phyloP scores from a whole-genome alignment of 2,113 vertebrate species.

The Neopipo cinnamomea region DNA sequence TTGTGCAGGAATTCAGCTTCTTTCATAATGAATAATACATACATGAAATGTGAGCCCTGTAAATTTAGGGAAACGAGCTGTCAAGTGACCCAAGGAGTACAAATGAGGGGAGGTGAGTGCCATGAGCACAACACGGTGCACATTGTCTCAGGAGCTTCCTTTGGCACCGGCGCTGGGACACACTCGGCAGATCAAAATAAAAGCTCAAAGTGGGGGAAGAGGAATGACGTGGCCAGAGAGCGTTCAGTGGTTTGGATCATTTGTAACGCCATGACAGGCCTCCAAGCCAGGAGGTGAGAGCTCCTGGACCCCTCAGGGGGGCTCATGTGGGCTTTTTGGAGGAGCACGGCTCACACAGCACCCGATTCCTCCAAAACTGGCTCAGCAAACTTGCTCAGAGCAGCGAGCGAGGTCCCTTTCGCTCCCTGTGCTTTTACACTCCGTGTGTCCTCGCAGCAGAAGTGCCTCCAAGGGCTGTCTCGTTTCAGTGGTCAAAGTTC shows the following conservation, averaged over 20 bases:
- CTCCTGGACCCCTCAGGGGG: background rate
- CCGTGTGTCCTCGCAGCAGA: accelerated
- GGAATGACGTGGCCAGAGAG: background rate
- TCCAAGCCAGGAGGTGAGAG: background rate
- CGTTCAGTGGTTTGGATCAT: background rate
- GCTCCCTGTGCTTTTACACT: background rate
- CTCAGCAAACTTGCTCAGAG: background rate
- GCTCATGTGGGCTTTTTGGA: background rate
- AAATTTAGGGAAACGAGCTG: slow-evolving; percentile 27
- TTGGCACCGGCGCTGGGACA: slow-evolving; percentile 6
- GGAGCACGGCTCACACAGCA: accelerated
- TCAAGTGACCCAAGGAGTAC: background rate
- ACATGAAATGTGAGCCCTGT: slow-evolving; percentile 21
- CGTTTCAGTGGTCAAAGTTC: background rate
- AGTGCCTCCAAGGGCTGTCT: background rate
- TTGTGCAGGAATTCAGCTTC: slow-evolving; percentile 17
- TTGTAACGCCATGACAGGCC: background rate
- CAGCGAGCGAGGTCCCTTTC: background rate
- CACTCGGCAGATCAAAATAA: slow-evolving; percentile 45
- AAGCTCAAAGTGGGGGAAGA: slow-evolving; percentile 19
- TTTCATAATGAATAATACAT: slow-evolving; percentile 6
- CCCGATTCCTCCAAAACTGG: background rate
- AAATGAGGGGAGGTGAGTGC: background rate
- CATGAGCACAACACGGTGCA: background rate
- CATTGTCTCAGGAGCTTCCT: slow-evolving; percentile 64